phyloP scores from a whole-genome alignment of 2,113 vertebrate genomes.

The Toxotes chatareus region DNA sequence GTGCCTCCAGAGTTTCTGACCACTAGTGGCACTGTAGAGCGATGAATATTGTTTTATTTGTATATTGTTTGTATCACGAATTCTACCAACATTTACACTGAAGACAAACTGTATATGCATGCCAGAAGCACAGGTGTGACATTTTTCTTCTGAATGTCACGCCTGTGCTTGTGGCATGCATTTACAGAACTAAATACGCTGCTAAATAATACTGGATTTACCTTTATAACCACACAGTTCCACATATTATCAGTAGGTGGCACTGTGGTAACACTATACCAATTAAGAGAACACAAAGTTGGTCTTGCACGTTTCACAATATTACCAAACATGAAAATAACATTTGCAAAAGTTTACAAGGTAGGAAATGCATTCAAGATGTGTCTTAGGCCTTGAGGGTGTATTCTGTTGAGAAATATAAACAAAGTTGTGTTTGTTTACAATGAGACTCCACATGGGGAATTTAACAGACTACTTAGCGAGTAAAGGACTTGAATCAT shows the following conservation, averaged over 20 bases:
- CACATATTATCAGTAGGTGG: background rate
- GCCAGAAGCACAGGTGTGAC: background rate
- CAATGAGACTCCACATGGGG: constrained; percentile 4
- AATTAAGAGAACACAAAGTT: background rate
- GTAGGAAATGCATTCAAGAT: constrained; percentile 19
- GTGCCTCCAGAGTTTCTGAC: background rate
- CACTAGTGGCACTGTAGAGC: background rate
- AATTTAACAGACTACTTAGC: background rate
- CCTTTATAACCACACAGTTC: background rate
- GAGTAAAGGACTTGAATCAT: background rate
- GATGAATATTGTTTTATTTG: background rate
- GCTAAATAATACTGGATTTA: background rate
- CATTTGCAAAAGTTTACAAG: constrained; percentile 1
- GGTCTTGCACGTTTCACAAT: constrained; percentile 6
- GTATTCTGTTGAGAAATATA: background rate
- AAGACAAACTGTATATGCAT: background rate
- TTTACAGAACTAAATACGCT: background rate
- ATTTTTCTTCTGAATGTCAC: background rate
- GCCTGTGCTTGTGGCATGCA: no score
- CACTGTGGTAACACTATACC: background rate
- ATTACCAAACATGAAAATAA: constrained; percentile 9
- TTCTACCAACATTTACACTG: background rate
- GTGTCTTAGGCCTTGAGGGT: background rate
- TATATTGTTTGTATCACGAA: background rate
- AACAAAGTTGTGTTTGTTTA: constrained; percentile 10